Conservation (phyloP, 2,113 vertebrate genomes). For the Leptobrachium leishanense region DNA sequence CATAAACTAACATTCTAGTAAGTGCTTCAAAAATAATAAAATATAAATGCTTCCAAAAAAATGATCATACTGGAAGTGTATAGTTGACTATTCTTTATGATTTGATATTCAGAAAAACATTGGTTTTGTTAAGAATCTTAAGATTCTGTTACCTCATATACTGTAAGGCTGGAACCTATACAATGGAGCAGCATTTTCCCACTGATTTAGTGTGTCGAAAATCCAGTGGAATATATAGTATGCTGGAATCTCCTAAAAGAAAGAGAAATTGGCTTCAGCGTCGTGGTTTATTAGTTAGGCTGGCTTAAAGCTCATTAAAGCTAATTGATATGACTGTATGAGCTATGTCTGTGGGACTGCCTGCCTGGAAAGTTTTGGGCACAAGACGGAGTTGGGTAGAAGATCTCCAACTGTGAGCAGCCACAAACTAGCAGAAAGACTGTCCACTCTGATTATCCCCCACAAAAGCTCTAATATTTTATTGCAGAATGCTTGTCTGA, state of each 20-base stretch:
- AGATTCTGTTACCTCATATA: not conserved
- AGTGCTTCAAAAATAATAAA: too few relatives aligned
- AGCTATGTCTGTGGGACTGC: constrained; percentile 48
- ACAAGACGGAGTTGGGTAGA: constrained; percentile 52
- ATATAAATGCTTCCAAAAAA: too few relatives aligned
- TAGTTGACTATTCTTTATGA: too few relatives aligned
- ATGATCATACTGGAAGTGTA: too few relatives aligned
- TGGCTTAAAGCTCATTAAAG: constrained; percentile 57
- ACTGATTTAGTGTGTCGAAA: not conserved
- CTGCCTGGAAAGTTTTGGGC: constrained; percentile 53
- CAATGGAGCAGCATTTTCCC: not conserved
- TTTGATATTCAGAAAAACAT: too few relatives aligned
- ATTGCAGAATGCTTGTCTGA: constrained; percentile 63
- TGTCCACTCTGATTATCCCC: constrained; percentile 66
- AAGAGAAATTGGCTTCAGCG: constrained; percentile 42
- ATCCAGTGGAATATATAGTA: constrained; percentile 25
- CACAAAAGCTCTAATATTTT: constrained; percentile 65
- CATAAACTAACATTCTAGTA: too few relatives aligned
- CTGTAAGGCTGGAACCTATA: not conserved
- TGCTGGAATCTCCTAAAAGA: constrained; percentile 34
- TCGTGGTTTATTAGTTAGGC: constrained; percentile 46
- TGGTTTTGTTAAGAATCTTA: too few relatives aligned
- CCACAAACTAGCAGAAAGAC: constrained; percentile 60
- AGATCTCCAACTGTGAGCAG: constrained; percentile 58
- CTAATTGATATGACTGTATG: constrained; percentile 53